Evolutionary conservation across 2,113 vertebrate genomes (phyloP), one percentile per base, ranked within the genome.

Genomic region (Ictidomys tridecemlineatus): DNA sequence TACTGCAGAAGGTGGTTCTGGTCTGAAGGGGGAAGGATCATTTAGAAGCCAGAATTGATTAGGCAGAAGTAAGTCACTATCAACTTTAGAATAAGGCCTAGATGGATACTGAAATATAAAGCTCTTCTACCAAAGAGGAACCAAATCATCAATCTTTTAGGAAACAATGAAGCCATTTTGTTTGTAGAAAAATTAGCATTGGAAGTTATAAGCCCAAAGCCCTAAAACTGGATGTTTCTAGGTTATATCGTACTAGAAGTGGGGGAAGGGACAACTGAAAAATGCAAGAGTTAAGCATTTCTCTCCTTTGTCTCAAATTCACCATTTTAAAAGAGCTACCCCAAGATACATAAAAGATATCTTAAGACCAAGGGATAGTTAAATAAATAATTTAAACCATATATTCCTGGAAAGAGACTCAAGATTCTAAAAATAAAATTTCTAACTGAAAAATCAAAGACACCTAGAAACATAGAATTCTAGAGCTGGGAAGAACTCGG

Each of bases 141-240:
- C 74, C 30, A 78, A 93, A 70, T 76, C 39, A 96, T n/a, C 91
- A 67, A 65, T 63, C 22, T 58, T 85, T 95, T 63, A 95, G 22
- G 30, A 56, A 69, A 96, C 13, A 70, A 39, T 30, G 12, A 1
- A 8, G 7, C 0, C 2, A 77, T 93, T 93, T 80, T 76, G 28
- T 53, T 51, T 45, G 26, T 48, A 56, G 56, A 26, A 4, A 93
- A 39, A 93, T 45, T 67, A 53, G 24, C 53, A 89, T 92, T 83
- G n/a, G 45, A 85, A 89, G 77, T 76, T 10, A 56, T 3, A 56
- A 37, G 30, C 20, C 7, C 74, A 84, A 22, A 1, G 5, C 74
- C 26, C 92, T 74, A 93, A 69, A 91, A 70, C 7, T 76, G 3
- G 8, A 53, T 24, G 9, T 32, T 95, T 86, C 42, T 42, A 76